Evolutionary conservation across 2,888 invertebrate genomes (phyloP).

Genomic region (Apoda limacodes): DNA sequence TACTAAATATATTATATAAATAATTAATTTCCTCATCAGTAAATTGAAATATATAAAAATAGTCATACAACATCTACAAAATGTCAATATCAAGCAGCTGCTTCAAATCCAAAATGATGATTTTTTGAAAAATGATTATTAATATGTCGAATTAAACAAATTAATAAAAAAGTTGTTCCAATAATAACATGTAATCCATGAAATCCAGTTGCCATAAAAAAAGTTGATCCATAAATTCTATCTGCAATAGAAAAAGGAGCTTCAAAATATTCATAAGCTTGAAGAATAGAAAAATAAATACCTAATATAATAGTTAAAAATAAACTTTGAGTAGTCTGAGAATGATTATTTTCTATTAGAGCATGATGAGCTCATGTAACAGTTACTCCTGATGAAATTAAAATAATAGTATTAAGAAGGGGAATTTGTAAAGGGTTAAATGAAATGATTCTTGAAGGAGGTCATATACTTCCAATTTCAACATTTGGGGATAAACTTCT

Average conservation of each 20-base stretch:
- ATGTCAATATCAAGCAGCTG: constrained; percentile 54
- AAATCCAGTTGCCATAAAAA: constrained; percentile 80
- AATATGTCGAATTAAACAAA: constrained; percentile 42
- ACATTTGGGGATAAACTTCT: constrained; percentile 45
- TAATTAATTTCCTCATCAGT: constrained; percentile 76
- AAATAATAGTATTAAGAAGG: constrained; percentile 77
- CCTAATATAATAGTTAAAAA: constrained; percentile 41
- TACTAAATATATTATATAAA: constrained; percentile 78
- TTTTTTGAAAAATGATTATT: constrained; percentile 40
- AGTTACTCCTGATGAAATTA: constrained; percentile 77
- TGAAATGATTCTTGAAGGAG: constrained; percentile 70
- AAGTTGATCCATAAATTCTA: constrained; percentile 75
- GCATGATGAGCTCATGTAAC: constrained; percentile 70
- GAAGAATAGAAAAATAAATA: constrained; percentile 74
- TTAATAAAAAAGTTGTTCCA: constrained; percentile 39
- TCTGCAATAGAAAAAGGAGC: constrained; percentile 51
- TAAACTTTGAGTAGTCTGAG: constrained; percentile 52
- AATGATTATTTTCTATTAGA: constrained; percentile 44
- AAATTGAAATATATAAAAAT: constrained; percentile 69
- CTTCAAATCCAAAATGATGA: constrained; percentile 51
- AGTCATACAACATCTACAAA: constrained; percentile 49
- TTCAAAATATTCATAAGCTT: constrained; percentile 77
- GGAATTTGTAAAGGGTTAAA: constrained; percentile 80
- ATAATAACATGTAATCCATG: constrained; percentile 81
- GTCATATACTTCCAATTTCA: constrained; percentile 66